A percentile compares a stretch with the other conserved stretches of the same genome.
phyloP scores from a whole-genome alignment of 2,797 vertebrate genomes.

The Allobates femoralis region DNA sequence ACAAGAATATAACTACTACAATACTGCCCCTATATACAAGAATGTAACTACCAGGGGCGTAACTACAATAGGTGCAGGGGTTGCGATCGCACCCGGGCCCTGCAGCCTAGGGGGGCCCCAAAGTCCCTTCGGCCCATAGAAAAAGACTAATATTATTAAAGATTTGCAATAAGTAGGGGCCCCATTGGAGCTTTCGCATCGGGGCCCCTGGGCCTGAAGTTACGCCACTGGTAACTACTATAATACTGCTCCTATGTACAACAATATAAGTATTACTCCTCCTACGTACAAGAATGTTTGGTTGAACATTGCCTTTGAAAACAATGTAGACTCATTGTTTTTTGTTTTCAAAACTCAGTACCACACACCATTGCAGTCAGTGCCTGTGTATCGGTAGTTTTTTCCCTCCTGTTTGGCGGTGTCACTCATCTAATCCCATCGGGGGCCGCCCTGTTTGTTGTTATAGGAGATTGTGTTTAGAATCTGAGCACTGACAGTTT shows the following conservation, averaged over 20 bases:
- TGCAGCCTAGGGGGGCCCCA: no score
- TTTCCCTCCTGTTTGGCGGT: not conserved
- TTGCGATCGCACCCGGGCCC: no score
- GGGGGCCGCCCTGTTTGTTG: constrained; percentile 9
- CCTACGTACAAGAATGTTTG: not conserved
- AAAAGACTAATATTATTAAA: no score
- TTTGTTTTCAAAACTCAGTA: not conserved
- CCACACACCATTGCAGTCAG: not conserved
- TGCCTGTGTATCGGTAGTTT: not conserved
- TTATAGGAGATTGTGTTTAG: not conserved
- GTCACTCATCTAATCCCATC: not conserved
- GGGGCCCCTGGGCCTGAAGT: no score
- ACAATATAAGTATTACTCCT: not conserved
- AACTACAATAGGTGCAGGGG: no score
- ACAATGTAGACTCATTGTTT: not conserved
- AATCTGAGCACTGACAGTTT: constrained; percentile 24
- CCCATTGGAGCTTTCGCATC: no score
- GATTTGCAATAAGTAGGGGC: no score
- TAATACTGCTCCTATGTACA: not conserved
- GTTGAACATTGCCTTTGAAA: not conserved
- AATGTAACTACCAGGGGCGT: no score
- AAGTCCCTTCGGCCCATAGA: no score
- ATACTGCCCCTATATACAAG: not conserved
- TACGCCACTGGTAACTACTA: not conserved
- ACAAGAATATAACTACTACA: not conserved